Evolutionary conservation across 2,888 invertebrate species (phyloP).

Genomic region (Tachina fera): DNA sequence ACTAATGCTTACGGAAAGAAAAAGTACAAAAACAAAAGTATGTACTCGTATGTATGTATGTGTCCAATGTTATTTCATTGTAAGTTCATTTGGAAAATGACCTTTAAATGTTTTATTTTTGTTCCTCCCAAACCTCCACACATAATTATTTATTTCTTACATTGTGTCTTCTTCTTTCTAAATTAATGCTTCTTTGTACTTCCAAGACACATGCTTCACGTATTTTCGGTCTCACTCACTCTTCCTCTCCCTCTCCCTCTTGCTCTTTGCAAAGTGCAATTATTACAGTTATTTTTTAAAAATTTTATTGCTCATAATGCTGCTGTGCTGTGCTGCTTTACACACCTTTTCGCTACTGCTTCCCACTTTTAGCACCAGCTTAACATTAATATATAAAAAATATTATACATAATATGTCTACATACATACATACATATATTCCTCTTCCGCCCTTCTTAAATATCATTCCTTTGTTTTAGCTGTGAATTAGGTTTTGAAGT

Average conservation of each 20-base stretch:
- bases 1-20: neutral
- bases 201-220: neutral
- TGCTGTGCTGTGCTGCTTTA: slow-evolving; percentile 6
- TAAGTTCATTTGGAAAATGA: slow-evolving; percentile 61
- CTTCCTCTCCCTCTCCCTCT: too few species aligned
- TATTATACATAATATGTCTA: neutral
- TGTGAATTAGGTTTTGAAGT: slow-evolving; percentile 37
- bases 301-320: slow-evolving; percentile 23
- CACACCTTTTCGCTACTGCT: slow-evolving; percentile 33
- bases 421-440: slow-evolving; percentile 43
- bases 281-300: slow-evolving; percentile 25
- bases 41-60: neutral
- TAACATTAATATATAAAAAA: slow-evolving; percentile 30
- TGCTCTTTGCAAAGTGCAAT: neutral
- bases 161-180: too few species aligned
- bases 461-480: neutral
- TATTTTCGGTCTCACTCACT: neutral
- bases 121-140: too few species aligned
- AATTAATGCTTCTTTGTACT: neutral
- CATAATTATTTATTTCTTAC: too few species aligned
- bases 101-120: slow-evolving; percentile 57
- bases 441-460: slow-evolving; percentile 34
- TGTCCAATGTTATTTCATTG: slow-evolving; percentile 45
- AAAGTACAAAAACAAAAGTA: slow-evolving; percentile 12
- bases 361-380: slow-evolving; percentile 36